These are phyloP conservation scores for Oncopodura yosiiana DNA, from an alignment of 1,140 invertebrate species.

Conservation along the genomic window DNA sequence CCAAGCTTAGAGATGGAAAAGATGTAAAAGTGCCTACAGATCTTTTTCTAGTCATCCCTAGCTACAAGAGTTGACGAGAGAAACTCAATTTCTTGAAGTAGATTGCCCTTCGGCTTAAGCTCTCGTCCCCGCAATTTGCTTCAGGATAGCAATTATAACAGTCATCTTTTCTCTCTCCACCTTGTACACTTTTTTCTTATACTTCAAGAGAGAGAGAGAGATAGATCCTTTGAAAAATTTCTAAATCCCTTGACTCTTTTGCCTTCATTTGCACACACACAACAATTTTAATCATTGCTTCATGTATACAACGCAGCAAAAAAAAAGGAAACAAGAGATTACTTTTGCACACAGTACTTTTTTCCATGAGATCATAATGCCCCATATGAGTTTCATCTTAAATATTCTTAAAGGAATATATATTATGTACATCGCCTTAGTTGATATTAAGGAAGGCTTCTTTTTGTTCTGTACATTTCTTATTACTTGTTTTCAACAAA, in stretches of 20 bases:
- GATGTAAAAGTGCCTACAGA: conserved; percentile 11
- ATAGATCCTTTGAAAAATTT: neutral
- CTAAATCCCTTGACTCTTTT: neutral
- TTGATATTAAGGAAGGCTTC: too few relatives aligned
- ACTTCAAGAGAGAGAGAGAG: neutral
- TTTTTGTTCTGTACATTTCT: too few relatives aligned
- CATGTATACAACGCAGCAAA: too few relatives aligned
- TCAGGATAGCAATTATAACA: conserved; percentile 28
- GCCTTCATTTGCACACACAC: neutral
- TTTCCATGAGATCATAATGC: too few relatives aligned
- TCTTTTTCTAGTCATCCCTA: too few relatives aligned
- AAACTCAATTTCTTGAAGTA: conserved; percentile 32
- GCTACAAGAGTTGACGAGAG: conserved; percentile 19
- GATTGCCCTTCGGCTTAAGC: conserved; percentile 10
- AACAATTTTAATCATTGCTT: too few relatives aligned
- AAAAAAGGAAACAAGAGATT: too few relatives aligned
- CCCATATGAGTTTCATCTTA: too few relatives aligned
- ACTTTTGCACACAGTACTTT: too few relatives aligned
- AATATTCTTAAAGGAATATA: too few relatives aligned
- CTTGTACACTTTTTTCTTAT: neutral
- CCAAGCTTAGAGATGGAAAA: conserved; percentile 5
- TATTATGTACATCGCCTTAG: too few relatives aligned
- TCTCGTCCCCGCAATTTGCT: conserved; percentile 5
- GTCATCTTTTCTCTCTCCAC: conserved; percentile 23
- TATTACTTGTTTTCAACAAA: too few relatives aligned